These are phyloP conservation scores for Apantesis nais DNA, from an alignment of 2,888 invertebrate genomes.

Conservation along the genomic window DNA sequence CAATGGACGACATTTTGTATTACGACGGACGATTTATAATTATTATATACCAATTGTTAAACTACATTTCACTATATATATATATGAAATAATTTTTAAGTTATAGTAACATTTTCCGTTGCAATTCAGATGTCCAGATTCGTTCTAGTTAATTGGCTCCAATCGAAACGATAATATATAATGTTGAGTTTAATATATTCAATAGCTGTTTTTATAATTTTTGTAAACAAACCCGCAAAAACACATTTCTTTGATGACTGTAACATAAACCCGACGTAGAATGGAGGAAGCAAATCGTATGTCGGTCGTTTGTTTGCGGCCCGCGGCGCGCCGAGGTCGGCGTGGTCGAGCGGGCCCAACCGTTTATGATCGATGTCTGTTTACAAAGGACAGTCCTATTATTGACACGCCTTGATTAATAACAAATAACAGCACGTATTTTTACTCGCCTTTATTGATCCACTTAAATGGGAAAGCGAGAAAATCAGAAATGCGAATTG, in stretches of 20 bases:
- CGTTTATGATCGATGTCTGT: constrained; percentile 31
- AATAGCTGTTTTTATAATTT: neutral
- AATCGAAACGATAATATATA: too few species aligned
- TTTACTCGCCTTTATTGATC: constrained; percentile 25
- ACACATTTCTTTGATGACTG: neutral
- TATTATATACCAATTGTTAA: neutral
- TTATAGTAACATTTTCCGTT: neutral
- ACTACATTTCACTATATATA: neutral
- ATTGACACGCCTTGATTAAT: constrained; percentile 46
- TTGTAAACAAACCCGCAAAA: neutral
- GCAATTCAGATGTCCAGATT: neutral
- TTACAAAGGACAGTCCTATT: constrained; percentile 33
- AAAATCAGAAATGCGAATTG: constrained; percentile 32
- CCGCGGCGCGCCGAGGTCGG: neutral
- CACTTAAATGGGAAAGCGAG: constrained; percentile 19
- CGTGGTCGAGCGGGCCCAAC: constrained; percentile 4
- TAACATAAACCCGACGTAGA: neutral
- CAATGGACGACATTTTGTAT: neutral
- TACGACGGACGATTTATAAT: too few species aligned
- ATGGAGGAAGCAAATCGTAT: neutral
- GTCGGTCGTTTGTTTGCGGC: neutral
- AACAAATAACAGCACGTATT: constrained; percentile 38
- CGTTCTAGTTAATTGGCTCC: too few species aligned
- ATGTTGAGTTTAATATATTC: too few species aligned
- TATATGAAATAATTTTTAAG: neutral